These are phyloP conservation scores for Anolis carolinensis DNA, from an alignment of 2,113 vertebrate genomes.

Conservation along the genomic window DNA sequence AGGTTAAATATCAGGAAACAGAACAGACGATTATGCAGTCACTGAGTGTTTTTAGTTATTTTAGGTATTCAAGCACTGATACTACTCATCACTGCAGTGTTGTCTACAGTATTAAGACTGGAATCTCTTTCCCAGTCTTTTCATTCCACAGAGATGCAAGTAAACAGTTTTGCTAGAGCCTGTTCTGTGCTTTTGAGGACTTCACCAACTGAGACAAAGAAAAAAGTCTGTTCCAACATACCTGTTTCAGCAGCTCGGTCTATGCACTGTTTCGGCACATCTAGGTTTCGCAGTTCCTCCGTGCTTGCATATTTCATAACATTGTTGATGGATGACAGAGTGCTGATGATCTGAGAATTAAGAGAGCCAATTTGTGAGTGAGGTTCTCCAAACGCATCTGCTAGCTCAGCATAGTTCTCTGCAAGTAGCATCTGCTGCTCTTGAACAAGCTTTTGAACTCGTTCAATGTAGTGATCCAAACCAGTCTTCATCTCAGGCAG, in stretches of 20 bases:
- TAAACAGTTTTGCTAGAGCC: accelerated
- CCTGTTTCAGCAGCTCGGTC: conserved; percentile 58
- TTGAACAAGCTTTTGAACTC: conserved; percentile 90
- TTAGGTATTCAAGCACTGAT: conserved; percentile 2
- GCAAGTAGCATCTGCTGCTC: conserved; percentile 94
- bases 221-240: conserved; percentile 47
- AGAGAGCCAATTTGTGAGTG: conserved; percentile 92
- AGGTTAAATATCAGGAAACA: neutral
- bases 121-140: neutral
- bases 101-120: neutral
- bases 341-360: conserved; percentile 93
- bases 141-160: neutral
- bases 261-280: conserved; percentile 70
- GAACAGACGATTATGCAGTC: neutral
- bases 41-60: neutral
- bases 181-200: neutral
- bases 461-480: conserved; percentile 94
- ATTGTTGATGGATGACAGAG: conserved; percentile 90
- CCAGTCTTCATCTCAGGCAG: conserved; percentile 66
- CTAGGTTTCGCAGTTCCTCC: conserved; percentile 78
- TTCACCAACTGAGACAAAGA: neutral
- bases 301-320: conserved; percentile 88
- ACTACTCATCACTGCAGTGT: neutral
- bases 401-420: conserved; percentile 94
- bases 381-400: conserved; percentile 93